Conservation (phyloP, 2,888 invertebrate genomes). For the Tachina lurida region DNA sequence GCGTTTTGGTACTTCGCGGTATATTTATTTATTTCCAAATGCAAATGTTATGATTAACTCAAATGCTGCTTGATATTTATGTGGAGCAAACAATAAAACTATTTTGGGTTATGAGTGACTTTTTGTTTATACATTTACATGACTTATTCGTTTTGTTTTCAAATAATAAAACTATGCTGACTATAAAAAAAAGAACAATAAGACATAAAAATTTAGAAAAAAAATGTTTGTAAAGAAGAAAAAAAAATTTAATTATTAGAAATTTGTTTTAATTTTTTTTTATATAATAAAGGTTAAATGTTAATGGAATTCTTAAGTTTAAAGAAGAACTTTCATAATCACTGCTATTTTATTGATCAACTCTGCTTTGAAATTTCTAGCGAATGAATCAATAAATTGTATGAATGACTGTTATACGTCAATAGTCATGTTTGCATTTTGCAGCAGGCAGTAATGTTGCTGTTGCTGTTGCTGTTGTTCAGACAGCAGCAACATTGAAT, state of each 20-base stretch:
- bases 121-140: background rate
- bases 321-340: too few species aligned
- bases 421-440: constrained; percentile 20
- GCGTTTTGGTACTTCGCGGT: too few species aligned
- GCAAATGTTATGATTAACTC: too few species aligned
- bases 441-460: constrained; percentile 21
- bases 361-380: constrained; percentile 11
- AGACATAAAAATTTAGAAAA: background rate
- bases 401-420: constrained; percentile 56
- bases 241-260: too few species aligned
- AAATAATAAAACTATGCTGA: constrained; percentile 29
- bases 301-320: too few species aligned
- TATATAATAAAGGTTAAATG: background rate
- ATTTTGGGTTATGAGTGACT: constrained; percentile 18
- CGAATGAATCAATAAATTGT: constrained; percentile 53
- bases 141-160: background rate
- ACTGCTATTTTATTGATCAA: background rate
- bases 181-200: constrained; percentile 16
- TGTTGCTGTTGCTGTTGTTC: constrained; percentile 9
- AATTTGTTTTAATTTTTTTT: background rate
- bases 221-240: too few species aligned
- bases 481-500: constrained; percentile 18
- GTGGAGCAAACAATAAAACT: constrained; percentile 11
- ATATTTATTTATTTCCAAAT: too few species aligned
- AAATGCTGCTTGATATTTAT: too few species aligned